phyloP scores from a whole-genome alignment of 2,113 vertebrate species.

The Eurypyga helias region DNA sequence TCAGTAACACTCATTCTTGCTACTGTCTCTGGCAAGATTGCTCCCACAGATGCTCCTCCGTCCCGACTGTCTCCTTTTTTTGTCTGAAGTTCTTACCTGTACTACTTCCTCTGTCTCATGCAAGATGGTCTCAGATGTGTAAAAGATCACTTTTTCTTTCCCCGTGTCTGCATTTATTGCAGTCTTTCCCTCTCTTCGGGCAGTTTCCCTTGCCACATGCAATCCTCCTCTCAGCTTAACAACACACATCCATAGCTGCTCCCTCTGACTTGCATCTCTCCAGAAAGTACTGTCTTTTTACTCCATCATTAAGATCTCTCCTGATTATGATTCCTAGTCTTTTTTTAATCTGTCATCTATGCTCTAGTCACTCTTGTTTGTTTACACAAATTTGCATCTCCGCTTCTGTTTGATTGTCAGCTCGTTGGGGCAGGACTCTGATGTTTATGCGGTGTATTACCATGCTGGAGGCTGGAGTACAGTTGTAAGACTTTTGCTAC shows the following conservation, averaged over 20 bases:
- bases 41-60: background rate
- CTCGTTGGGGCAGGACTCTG: background rate
- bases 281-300: background rate
- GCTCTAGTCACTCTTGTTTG: background rate
- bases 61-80: background rate
- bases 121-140: background rate
- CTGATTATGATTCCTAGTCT: background rate
- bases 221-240: background rate
- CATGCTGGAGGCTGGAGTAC: background rate
- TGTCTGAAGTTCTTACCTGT: background rate
- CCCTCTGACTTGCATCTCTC: background rate
- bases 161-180: background rate
- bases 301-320: background rate
- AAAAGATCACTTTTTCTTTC: background rate
- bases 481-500: background rate
- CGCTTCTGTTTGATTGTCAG: background rate
- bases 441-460: background rate
- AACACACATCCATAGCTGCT: background rate
- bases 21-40: background rate
- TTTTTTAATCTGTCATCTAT: background rate
- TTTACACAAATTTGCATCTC: background rate
- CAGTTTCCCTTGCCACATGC: background rate
- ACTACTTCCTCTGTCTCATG: background rate
- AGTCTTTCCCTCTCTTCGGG: background rate
- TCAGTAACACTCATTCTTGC: background rate